Percentiles rank a stretch among this genome's conserved stretches.
These are phyloP conservation scores for Allacma fusca DNA, from an alignment of 2,888 invertebrate species.

Conservation along the genomic window DNA sequence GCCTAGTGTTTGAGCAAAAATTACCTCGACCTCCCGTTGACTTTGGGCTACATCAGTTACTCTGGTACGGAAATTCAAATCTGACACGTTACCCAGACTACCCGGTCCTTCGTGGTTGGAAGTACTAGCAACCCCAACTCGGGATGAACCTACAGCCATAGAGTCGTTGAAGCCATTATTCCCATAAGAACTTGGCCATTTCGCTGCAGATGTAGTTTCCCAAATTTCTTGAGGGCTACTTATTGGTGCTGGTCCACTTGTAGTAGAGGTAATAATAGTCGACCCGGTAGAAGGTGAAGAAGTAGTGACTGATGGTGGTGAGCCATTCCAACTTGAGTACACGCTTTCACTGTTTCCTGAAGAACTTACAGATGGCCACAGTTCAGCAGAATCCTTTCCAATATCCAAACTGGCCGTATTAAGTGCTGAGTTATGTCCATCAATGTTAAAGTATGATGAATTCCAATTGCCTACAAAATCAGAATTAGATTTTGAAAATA, in stretches of 20 bases:
- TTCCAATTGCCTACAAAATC: constrained; percentile 29
- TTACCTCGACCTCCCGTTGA: constrained; percentile 61
- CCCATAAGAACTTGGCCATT: constrained; percentile 53
- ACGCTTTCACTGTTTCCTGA: background rate
- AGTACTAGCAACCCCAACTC: constrained; percentile 15
- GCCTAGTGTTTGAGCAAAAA: too few relatives aligned
- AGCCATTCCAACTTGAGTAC: constrained; percentile 32
- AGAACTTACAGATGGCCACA: constrained; percentile 41
- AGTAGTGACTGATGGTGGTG: constrained; percentile 28
- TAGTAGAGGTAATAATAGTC: constrained; percentile 37
- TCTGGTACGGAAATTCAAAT: constrained; percentile 41
- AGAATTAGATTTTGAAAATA: background rate
- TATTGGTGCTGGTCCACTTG: constrained; percentile 27
- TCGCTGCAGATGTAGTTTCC: constrained; percentile 49
- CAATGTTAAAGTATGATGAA: constrained; percentile 31
- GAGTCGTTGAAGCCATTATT: constrained; percentile 43
- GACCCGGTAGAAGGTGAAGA: constrained; percentile 22
- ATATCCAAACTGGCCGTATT: background rate
- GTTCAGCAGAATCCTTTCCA: constrained; percentile 26
- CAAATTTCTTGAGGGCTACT: constrained; percentile 53
- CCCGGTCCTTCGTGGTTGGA: constrained; percentile 24
- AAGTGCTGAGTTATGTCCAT: background rate
- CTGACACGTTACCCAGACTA: constrained; percentile 34
- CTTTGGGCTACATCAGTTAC: constrained; percentile 56
- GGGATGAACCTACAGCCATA: constrained; percentile 51